Evolutionary conservation across 2,888 invertebrate species (phyloP), one percentile per base, ranked within the genome.

Genomic region (Apocheima hispidaria): DNA sequence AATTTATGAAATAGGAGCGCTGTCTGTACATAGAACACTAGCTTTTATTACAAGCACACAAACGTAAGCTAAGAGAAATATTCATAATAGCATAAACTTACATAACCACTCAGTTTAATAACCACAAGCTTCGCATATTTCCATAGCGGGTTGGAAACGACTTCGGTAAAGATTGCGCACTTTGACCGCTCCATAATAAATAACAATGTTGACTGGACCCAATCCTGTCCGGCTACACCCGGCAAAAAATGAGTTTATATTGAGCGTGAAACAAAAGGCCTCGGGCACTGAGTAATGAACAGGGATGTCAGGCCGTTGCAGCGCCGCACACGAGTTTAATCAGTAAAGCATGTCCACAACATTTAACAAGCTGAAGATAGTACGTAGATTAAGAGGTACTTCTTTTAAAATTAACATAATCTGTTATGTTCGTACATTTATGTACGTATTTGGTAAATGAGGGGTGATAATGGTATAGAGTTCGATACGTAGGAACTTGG

Each of bases 241-340:
- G 36, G 60, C 65, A 69, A 72, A 70, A 72, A 70, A 72, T 67
- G 63, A 65, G 68, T 70, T 70, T 63, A 69, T 72, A 70, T 69
- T 68, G 69, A 60, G 63, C 66, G 62, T 68, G 69, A 66, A 70
- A 70, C 70, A 72, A 69, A 68, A 66, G 66, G 49, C 52, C 59
- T 54, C 54, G 53, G 59, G 52, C 55, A 54, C 55, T 66, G 70
- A 70, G 62, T 72, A 72, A 72, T 69, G 69, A 68, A 60, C 54
- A 6, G 54, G 30, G 57, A 58, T 51, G 65, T 67, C 60, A 60
- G 60, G 49, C 38, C 54, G 49, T 7, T 26, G 36, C n/a, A 30
- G 35, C 26, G 23, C 16, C 33, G 14, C 28, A 44, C 33, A 21
- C 5, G 18, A 9, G 38, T 18, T 14, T 16, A 18, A 21, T 21